These are phyloP conservation scores for Girardinichthys multiradiatus DNA, from an alignment of 2,113 vertebrate species.

Conservation along the genomic window DNA sequence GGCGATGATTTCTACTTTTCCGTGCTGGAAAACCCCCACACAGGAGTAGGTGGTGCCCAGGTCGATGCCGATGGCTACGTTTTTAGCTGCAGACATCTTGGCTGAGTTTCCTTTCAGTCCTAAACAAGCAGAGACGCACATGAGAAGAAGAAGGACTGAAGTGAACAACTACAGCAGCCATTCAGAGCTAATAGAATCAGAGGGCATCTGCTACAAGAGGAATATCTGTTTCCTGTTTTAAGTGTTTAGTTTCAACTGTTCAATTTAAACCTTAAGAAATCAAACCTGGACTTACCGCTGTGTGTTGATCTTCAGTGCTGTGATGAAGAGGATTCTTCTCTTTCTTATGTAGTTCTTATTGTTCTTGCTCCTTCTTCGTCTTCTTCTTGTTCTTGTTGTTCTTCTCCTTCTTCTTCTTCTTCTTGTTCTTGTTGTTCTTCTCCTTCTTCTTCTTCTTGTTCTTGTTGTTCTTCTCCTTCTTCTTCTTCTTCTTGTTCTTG, in stretches of 20 bases:
- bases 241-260: no score
- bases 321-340: neutral
- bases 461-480: no score
- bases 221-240: no score
- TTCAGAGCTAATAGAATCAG: no score
- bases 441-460: neutral
- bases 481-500: no score
- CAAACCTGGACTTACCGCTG: neutral
- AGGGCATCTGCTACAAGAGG: no score
- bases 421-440: neutral
- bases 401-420: conserved; percentile 2
- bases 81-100: conserved; percentile 49
- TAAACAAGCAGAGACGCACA: neutral
- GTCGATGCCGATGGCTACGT: conserved; percentile 57
- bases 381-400: no score
- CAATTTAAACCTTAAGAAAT: no score
- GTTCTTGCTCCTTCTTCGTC: no score
- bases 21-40: conserved; percentile 91
- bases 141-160: neutral
- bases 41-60: conserved; percentile 77
- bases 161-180: no score
- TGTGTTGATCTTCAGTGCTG: no score
- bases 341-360: no score
- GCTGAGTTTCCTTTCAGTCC: neutral
- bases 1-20: conserved; percentile 84